Percentiles rank a stretch among this genome's conserved stretches.
Evolutionary conservation across 2,113 vertebrate species (phyloP).

Genomic region (Reinhardtius hippoglossoides): DNA sequence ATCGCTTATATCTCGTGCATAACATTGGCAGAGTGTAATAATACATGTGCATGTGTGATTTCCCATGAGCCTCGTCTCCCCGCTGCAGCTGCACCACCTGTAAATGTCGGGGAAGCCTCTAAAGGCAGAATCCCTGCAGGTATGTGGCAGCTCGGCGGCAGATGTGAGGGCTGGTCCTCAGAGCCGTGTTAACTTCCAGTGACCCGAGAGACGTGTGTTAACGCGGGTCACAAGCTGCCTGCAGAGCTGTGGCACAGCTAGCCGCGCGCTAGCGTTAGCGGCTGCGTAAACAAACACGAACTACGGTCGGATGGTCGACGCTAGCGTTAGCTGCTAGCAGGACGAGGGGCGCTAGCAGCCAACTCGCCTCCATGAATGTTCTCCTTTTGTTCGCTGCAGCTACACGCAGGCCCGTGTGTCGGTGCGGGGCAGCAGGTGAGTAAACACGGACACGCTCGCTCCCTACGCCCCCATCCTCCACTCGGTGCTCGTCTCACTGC

Average conservation of each 20-base stretch:
- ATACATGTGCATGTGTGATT: conserved; percentile 26
- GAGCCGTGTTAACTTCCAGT: neutral
- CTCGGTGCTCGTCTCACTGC: conserved; percentile 74
- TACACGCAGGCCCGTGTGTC: conserved; percentile 62
- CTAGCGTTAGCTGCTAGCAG: conserved; percentile 52
- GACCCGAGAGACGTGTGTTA: conserved; percentile 46
- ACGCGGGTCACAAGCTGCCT: conserved; percentile 40
- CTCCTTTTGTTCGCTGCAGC: conserved; percentile 78
- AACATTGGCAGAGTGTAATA: conserved; percentile 4
- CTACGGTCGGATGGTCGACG: neutral
- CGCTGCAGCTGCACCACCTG: conserved; percentile 12
- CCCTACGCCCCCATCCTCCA: conserved; percentile 72
- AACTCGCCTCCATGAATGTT: conserved; percentile 82
- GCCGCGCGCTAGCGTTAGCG: conserved; percentile 51
- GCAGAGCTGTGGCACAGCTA: conserved; percentile 45
- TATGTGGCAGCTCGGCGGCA: no score
- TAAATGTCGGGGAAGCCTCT: neutral
- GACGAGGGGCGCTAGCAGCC: conserved; percentile 54
- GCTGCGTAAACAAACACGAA: neutral
- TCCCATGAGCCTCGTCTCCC: conserved; percentile 23
- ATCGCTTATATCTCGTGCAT: conserved; percentile 26
- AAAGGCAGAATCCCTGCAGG: no score
- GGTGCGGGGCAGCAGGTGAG: neutral
- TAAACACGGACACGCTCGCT: conserved; percentile 52
- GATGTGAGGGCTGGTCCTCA: no score